Conservation (phyloP, 2,888 invertebrate species). For the Pyrgus malvae region DNA sequence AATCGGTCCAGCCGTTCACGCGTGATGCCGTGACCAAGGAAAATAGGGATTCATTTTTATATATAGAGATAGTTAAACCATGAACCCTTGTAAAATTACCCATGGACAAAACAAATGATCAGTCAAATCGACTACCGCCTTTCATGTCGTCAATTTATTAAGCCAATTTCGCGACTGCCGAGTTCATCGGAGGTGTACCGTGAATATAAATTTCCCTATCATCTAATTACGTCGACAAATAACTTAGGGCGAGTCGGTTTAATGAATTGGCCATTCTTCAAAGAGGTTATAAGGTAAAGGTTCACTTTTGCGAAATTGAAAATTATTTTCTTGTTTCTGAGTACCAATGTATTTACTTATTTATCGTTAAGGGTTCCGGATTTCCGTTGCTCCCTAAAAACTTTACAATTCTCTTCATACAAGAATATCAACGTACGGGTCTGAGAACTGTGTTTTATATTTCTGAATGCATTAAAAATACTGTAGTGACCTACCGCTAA, state of each 20-base stretch:
- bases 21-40: no score
- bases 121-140: constrained; percentile 2
- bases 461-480: no score
- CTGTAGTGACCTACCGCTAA: no score
- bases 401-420: no score
- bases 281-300: background rate
- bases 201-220: constrained; percentile 19
- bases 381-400: no score
- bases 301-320: background rate
- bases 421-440: no score
- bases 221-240: constrained; percentile 24
- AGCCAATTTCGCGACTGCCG: constrained; percentile 5
- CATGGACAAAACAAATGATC: background rate
- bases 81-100: background rate
- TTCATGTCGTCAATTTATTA: constrained; percentile 16
- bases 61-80: no score
- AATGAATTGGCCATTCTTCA: constrained; percentile 13
- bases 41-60: no score
- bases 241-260: constrained; percentile 2
- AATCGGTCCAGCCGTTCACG: no score
- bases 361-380: no score
- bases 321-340: background rate
- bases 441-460: no score
- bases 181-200: constrained; percentile 14
- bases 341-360: background rate